These are phyloP conservation scores for Prolemur simus DNA, from an alignment of 2,113 vertebrate species.

Conservation along the genomic window DNA sequence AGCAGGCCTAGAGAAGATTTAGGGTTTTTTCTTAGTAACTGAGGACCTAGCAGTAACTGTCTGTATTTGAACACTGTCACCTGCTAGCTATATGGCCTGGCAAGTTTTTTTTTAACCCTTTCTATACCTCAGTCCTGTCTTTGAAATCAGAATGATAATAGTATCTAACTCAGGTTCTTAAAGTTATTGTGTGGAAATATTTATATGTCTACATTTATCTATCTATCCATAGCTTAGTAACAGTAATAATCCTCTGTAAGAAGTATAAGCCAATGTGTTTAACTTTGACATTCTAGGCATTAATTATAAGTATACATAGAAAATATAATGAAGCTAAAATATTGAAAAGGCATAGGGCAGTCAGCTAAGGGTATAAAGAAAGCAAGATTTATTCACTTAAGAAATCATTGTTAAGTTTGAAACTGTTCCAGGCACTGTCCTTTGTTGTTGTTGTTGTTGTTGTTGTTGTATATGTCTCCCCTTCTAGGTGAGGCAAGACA, in stretches of 20 bases:
- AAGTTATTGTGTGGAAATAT: neutral
- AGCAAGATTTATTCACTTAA: neutral
- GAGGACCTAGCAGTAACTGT: neutral
- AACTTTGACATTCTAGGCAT: neutral
- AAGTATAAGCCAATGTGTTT: neutral
- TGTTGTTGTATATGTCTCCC: neutral
- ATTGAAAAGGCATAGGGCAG: neutral
- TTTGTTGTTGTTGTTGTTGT: no score
- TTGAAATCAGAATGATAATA: neutral
- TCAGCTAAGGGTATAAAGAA: neutral
- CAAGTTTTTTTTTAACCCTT: neutral
- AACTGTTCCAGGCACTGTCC: neutral
- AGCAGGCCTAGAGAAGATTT: neutral
- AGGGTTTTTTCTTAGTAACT: neutral
- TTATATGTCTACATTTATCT: neutral
- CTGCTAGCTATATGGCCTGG: neutral
- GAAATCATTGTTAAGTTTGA: neutral
- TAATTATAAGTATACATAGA: neutral
- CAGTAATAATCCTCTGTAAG: neutral
- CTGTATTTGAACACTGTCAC: neutral
- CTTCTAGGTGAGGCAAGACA: neutral
- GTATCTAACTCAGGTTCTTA: neutral
- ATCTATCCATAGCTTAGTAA: neutral
- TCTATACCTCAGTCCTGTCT: neutral
- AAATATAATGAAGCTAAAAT: neutral